These are phyloP conservation scores for Phacellophora camtschatica DNA, from an alignment of 30 jellyfish, hydroid and myxozoan species.

Conservation along the genomic window DNA sequence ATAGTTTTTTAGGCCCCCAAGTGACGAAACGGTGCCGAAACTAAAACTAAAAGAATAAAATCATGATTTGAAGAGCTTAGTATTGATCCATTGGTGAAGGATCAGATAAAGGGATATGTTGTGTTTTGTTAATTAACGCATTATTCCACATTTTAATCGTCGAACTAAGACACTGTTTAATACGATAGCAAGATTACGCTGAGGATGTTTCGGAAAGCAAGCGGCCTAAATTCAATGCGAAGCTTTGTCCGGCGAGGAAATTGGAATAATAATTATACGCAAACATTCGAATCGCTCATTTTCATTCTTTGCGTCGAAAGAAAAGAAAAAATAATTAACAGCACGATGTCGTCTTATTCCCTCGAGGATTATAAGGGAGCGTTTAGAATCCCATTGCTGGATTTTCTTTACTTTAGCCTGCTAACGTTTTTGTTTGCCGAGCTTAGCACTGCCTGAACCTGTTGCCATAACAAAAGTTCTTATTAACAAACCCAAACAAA, in stretches of 20 bases:
- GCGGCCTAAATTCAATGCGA: constrained; percentile 46
- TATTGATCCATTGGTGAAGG: constrained; percentile 37
- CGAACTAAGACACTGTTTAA: constrained; percentile 34
- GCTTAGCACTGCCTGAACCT: background rate
- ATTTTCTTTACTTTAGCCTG: constrained; percentile 42
- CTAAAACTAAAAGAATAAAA: constrained; percentile 42
- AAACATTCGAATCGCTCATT: constrained; percentile 55
- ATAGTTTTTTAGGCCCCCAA: constrained; percentile 72
- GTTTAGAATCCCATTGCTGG: background rate
- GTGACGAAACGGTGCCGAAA: constrained; percentile 69
- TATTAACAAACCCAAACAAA: no score
- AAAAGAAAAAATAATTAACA: constrained; percentile 59
- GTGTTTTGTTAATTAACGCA: constrained; percentile 59
- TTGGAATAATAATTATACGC: constrained; percentile 52
- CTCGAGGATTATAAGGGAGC: constrained; percentile 9
- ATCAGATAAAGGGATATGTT: constrained; percentile 51
- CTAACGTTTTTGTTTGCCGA: constrained; percentile 1
- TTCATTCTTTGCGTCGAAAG: constrained; percentile 27
- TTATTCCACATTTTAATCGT: constrained; percentile 34
- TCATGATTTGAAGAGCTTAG: constrained; percentile 63
- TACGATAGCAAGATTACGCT: constrained; percentile 54
- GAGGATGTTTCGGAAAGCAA: constrained; percentile 43
- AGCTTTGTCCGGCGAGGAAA: constrained; percentile 67
- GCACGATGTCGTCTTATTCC: constrained; percentile 61
- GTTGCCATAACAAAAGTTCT: no score